Percentiles rank a stretch among this genome's conserved stretches.
Conservation (phyloP, 2,888 invertebrate species). For the Leucophenga montana region DNA sequence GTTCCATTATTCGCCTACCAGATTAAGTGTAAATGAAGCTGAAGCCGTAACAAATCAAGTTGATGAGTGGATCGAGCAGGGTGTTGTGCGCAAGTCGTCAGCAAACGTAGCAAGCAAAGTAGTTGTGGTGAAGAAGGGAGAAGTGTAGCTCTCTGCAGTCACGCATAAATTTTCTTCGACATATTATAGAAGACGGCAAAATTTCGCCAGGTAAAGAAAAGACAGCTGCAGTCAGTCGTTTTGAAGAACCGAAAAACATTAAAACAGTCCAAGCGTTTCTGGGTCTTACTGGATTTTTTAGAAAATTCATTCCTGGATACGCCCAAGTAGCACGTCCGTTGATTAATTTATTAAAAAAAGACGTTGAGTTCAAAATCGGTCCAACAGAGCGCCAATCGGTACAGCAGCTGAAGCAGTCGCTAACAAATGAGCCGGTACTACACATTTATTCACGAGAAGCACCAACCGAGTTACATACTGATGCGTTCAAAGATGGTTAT, state of each 20-base stretch:
- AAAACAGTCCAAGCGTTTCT: conserved; percentile 33
- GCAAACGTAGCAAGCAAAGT: conserved; percentile 16
- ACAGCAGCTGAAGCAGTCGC: conserved; percentile 17
- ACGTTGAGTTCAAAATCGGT: conserved; percentile 18
- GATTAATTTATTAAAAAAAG: conserved; percentile 14
- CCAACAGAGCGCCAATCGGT: conserved; percentile 23
- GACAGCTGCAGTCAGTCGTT: conserved; percentile 1
- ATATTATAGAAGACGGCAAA: background rate
- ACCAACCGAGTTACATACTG: conserved; percentile 40
- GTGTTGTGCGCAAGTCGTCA: background rate
- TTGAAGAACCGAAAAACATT: conserved; percentile 27
- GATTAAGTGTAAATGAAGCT: background rate
- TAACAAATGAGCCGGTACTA: conserved; percentile 23
- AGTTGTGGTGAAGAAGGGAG: conserved; percentile 9
- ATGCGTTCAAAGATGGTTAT: conserved; percentile 39
- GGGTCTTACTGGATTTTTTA: conserved; percentile 35
- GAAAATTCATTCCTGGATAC: conserved; percentile 29
- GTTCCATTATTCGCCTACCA: background rate
- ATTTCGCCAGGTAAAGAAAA: background rate
- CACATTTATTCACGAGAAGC: conserved; percentile 31
- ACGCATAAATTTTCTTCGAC: background rate
- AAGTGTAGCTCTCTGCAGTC: background rate
- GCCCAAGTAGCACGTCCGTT: conserved; percentile 17
- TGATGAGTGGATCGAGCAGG: background rate
- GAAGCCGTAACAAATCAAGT: conserved; percentile 3